Evolutionary conservation across 2,113 vertebrate genomes (phyloP).

Genomic region (Cygnus atratus): DNA sequence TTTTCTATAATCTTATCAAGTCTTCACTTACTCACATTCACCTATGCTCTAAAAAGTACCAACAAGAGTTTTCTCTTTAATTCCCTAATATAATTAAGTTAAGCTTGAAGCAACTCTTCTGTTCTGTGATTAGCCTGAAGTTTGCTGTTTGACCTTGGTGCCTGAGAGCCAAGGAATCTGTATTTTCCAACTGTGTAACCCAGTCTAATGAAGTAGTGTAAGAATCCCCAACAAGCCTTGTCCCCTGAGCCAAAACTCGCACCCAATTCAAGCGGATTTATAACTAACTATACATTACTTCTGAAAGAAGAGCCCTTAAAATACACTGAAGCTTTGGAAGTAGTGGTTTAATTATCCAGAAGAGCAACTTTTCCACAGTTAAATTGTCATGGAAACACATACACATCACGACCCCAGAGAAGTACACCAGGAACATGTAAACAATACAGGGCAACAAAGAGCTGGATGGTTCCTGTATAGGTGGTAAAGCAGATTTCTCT

Average conservation of each 20-base stretch:
- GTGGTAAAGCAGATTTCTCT: not conserved
- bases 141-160: slow-evolving; percentile 5
- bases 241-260: not conserved
- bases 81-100: slow-evolving; percentile 44
- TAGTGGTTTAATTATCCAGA: not conserved
- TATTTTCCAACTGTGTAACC: not conserved
- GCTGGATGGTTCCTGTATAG: not conserved
- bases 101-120: slow-evolving; percentile 30
- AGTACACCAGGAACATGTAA: not conserved
- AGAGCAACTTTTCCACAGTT: not conserved
- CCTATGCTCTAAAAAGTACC: not conserved
- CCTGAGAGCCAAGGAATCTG: not conserved
- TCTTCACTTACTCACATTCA: not conserved
- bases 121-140: slow-evolving; percentile 18
- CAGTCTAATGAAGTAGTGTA: not conserved
- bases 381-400: not conserved
- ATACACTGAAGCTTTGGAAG: not conserved
- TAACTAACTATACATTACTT: not conserved
- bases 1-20: slow-evolving; percentile 22
- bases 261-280: not conserved
- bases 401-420: not conserved
- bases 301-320: not conserved
- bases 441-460: not conserved
- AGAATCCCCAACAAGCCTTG: not conserved
- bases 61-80: slow-evolving; percentile 26